These are phyloP conservation scores for Acanthiza pusilla DNA, from an alignment of 2,797 vertebrate genomes.

Conservation along the genomic window DNA sequence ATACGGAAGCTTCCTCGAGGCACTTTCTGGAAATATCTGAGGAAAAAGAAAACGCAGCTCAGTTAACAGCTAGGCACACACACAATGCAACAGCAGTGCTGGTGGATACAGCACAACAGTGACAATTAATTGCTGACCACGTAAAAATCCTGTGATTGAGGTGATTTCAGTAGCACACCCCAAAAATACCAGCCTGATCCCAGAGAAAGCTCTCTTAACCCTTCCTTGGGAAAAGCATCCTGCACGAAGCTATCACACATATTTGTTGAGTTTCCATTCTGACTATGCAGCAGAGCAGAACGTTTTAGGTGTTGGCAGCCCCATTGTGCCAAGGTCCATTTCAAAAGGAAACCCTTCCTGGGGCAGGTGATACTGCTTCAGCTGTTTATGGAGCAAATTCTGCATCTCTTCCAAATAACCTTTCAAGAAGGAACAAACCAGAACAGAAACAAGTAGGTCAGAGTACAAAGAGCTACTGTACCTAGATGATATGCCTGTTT, in stretches of 20 bases:
- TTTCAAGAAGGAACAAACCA: slow-evolving; percentile 39
- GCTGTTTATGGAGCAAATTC: slow-evolving; percentile 11
- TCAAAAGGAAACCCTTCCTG: neutral
- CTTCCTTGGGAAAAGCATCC: neutral
- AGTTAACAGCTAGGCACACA: neutral
- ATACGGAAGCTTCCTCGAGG: slow-evolving; percentile 53
- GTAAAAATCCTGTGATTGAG: neutral
- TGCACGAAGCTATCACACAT: too few relatives aligned
- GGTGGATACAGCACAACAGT: neutral
- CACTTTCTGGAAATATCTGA: slow-evolving; percentile 59
- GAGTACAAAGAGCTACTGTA: slow-evolving; percentile 64
- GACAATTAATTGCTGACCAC: neutral
- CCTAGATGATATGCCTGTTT: slow-evolving; percentile 60
- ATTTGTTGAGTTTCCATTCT: neutral
- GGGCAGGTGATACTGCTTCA: neutral
- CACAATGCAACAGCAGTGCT: neutral
- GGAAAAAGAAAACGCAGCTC: neutral
- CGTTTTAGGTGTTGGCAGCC: neutral
- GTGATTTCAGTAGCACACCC: neutral
- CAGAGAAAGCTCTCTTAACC: neutral
- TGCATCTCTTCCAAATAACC: slow-evolving; percentile 43
- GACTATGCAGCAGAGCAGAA: neutral
- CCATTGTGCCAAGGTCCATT: neutral
- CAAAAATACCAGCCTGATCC: neutral
- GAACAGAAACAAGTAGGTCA: slow-evolving; percentile 67